Conservation (phyloP, 1,140 invertebrate species). For the Papilio helenus region DNA sequence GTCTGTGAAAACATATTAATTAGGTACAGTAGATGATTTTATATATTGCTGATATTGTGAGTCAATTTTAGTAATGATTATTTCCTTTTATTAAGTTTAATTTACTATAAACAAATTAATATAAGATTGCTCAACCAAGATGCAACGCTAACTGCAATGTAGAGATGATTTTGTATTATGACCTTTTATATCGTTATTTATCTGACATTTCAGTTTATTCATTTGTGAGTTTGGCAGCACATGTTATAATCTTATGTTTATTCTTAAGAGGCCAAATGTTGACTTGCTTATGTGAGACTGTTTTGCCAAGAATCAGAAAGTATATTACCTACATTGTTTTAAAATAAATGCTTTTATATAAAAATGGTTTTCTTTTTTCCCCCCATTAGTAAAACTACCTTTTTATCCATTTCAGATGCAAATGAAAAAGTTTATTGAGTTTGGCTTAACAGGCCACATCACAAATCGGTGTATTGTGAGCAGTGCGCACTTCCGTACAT, state of each 20-base stretch:
- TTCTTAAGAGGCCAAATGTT: conserved; percentile 83
- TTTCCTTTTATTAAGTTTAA: conserved; percentile 80
- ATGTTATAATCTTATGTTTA: conserved; percentile 81
- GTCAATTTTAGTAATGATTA: conserved; percentile 81
- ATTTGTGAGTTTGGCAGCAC: conserved; percentile 80
- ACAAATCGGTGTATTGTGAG: no score
- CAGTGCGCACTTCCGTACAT: no score
- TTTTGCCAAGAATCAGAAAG: conserved; percentile 83
- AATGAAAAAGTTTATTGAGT: neutral
- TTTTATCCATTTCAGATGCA: neutral
- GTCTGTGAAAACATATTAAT: conserved; percentile 72
- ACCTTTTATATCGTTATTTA: conserved; percentile 78
- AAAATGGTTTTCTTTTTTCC: conserved; percentile 51
- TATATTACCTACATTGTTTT: conserved; percentile 84
- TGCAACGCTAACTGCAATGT: conserved; percentile 77
- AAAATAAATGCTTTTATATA: conserved; percentile 83
- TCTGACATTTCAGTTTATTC: conserved; percentile 77
- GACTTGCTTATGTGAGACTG: conserved; percentile 83
- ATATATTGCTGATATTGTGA: conserved; percentile 79
- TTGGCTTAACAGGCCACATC: no score
- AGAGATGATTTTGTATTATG: conserved; percentile 73
- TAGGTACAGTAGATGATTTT: conserved; percentile 72
- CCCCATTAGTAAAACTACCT: neutral
- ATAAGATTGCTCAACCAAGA: conserved; percentile 77
- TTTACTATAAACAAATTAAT: conserved; percentile 77